A percentile compares a stretch with the other conserved stretches of the same genome.
Conservation (phyloP, 2,113 vertebrate species). For the Pseudopipra pipra region DNA sequence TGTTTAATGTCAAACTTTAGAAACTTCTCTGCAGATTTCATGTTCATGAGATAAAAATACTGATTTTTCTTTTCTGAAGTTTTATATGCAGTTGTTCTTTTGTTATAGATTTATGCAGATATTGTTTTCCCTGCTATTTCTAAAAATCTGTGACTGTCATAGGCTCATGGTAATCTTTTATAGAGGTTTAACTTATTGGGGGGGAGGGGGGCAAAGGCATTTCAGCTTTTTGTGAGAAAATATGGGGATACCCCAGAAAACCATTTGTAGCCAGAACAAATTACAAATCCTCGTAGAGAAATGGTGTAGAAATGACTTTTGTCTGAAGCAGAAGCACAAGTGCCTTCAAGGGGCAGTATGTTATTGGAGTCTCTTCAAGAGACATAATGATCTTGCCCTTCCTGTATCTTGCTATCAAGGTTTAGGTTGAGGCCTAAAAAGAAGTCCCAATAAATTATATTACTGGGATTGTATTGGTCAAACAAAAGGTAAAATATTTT, state of each 20-base stretch:
- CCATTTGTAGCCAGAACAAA: constrained; percentile 45
- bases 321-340: constrained; percentile 76
- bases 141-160: constrained; percentile 65
- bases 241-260: constrained; percentile 51
- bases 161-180: constrained; percentile 67
- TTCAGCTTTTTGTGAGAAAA: constrained; percentile 58
- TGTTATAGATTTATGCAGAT: constrained; percentile 34
- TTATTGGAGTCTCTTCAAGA: constrained; percentile 28
- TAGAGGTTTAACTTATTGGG: constrained; percentile 73
- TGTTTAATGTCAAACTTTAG: constrained; percentile 16
- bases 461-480: constrained; percentile 37
- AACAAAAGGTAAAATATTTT: constrained; percentile 31
- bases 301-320: constrained; percentile 19
- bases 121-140: constrained; percentile 69
- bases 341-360: constrained; percentile 74
- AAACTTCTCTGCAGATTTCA: constrained; percentile 39
- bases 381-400: constrained; percentile 11
- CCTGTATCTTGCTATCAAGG: constrained; percentile 40
- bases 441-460: constrained; percentile 30
- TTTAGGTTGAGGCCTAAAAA: constrained; percentile 33
- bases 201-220: constrained; percentile 38
- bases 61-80: constrained; percentile 31
- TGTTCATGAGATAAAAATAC: constrained; percentile 32
- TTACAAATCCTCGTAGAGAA: not conserved
- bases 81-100: constrained; percentile 67